Conservation (phyloP, 2,113 vertebrate genomes). For the Microcebus tavaratra region DNA sequence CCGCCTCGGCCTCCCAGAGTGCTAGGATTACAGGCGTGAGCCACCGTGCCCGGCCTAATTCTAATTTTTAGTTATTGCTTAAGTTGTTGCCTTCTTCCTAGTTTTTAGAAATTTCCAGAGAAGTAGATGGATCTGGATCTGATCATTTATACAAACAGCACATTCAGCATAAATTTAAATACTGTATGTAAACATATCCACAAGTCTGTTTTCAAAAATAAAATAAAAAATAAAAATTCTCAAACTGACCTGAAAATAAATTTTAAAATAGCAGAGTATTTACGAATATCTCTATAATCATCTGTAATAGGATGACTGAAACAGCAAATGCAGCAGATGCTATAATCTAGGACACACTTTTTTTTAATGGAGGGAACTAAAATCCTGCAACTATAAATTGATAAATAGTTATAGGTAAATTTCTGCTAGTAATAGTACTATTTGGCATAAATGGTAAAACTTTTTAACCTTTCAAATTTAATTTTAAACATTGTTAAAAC, state of each 20-base stretch:
- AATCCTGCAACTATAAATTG: neutral
- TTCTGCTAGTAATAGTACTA: neutral
- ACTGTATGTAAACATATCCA: neutral
- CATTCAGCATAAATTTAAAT: conserved; percentile 49
- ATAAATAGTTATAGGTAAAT: neutral
- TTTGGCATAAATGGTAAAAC: neutral
- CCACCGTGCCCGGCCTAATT: neutral
- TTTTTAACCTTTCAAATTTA: conserved; percentile 5
- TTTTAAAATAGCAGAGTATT: conserved; percentile 39
- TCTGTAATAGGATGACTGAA: conserved; percentile 4
- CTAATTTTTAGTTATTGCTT: neutral
- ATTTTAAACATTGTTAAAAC: neutral
- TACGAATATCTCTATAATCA: neutral
- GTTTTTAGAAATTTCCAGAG: conserved; percentile 44
- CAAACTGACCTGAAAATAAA: conserved; percentile 39
- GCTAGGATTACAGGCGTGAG: too few relatives aligned
- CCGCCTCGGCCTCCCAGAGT: too few relatives aligned
- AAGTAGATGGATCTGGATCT: neutral
- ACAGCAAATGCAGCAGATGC: neutral
- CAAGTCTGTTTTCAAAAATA: neutral
- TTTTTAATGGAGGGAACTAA: neutral
- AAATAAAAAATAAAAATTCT: conserved; percentile 2
- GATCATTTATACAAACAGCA: conserved; percentile 44
- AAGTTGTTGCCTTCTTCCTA: neutral
- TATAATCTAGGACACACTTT: neutral